A percentile compares a stretch with the other conserved stretches of the same genome.
Conservation (phyloP, 2,888 invertebrate species). For the Leistus spinibarbis region DNA sequence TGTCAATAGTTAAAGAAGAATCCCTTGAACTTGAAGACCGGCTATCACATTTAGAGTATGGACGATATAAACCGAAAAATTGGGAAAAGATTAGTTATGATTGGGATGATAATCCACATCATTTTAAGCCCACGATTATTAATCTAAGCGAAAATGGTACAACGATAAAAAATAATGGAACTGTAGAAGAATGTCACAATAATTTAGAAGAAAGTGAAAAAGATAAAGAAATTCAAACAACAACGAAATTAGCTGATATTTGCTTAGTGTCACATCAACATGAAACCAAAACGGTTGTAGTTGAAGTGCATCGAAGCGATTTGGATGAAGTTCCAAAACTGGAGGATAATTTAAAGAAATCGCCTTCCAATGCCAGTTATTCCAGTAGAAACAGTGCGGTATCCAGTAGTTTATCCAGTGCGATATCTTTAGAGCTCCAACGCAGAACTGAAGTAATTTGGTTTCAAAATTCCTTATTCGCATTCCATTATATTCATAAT, state of each 20-base stretch:
- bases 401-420: conserved; percentile 67
- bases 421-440: conserved; percentile 72
- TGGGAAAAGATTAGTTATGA: conserved; percentile 69
- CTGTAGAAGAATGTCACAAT: conserved; percentile 53
- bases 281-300: conserved; percentile 71
- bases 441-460: conserved; percentile 67
- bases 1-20: conserved; percentile 78
- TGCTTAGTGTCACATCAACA: conserved; percentile 57
- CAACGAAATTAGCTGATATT: conserved; percentile 55
- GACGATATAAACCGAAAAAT: conserved; percentile 59
- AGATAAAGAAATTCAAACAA: conserved; percentile 38
- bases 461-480: background rate
- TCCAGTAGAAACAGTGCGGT: conserved; percentile 54
- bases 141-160: conserved; percentile 75
- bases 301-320: conserved; percentile 73
- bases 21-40: conserved; percentile 67
- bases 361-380: conserved; percentile 54
- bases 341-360: conserved; percentile 51
- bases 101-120: conserved; percentile 61
- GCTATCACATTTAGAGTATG: conserved; percentile 45
- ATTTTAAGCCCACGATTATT: conserved; percentile 74
- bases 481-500: background rate
- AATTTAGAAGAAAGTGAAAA: conserved; percentile 21
- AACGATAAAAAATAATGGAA: conserved; percentile 67
- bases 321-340: conserved; percentile 50